phyloP scores from a whole-genome alignment of 2,797 vertebrate species.

The Erethizon dorsatum region DNA sequence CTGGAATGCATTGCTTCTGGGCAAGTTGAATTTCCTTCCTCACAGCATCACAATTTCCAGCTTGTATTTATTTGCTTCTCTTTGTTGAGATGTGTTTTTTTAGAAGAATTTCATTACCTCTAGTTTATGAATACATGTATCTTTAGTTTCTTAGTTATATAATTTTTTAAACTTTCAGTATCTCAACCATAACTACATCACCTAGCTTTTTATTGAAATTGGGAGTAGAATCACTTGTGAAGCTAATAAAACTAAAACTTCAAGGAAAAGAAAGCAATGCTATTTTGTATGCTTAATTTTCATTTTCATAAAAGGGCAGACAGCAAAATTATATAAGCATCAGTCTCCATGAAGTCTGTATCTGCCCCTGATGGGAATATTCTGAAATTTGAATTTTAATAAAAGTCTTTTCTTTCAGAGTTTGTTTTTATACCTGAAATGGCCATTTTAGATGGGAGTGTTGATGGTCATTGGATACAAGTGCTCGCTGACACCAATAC shows the following conservation, averaged over 20 bases:
- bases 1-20: not conserved
- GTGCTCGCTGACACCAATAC: not conserved
- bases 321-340: not conserved
- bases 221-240: not conserved
- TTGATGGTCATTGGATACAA: not conserved
- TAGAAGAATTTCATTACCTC: slow-evolving; percentile 11
- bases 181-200: not conserved
- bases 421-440: not conserved
- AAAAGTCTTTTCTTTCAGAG: not conserved
- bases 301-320: not conserved
- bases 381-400: slow-evolving; percentile 24
- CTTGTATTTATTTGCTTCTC: not conserved
- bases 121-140: not conserved
- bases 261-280: not conserved
- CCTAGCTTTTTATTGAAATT: slow-evolving; percentile 30
- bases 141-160: not conserved
- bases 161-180: slow-evolving; percentile 5
- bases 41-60: not conserved
- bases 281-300: slow-evolving; percentile 3
- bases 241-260: slow-evolving; percentile 44
- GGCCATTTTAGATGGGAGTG: not conserved
- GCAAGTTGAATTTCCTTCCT: not conserved
- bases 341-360: not conserved
- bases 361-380: not conserved
- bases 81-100: slow-evolving; percentile 29